These are phyloP conservation scores for Acanthosepion esculentum DNA, from an alignment of 2,888 invertebrate genomes.

Conservation along the genomic window DNA sequence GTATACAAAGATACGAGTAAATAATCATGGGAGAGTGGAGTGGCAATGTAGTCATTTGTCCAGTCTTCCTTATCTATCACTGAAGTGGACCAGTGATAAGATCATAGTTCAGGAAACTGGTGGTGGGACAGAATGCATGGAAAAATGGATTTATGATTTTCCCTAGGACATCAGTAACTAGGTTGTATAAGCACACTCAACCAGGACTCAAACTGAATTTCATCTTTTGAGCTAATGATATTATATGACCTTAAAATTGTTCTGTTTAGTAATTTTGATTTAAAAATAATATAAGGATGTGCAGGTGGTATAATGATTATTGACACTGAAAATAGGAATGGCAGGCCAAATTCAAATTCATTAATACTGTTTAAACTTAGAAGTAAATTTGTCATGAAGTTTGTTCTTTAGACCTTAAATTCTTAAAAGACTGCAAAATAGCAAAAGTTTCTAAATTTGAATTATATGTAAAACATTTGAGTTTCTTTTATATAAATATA, in stretches of 20 bases:
- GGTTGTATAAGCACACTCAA: neutral
- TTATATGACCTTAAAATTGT: neutral
- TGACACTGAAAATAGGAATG: too few relatives aligned
- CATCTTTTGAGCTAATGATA: neutral
- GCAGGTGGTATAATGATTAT: too few relatives aligned
- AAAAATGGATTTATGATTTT: neutral
- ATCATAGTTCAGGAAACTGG: neutral
- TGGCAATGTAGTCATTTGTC: neutral
- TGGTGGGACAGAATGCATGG: neutral
- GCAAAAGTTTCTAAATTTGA: neutral
- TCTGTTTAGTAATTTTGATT: neutral
- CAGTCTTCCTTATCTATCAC: neutral
- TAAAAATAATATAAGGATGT: neutral
- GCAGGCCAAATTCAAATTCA: too few relatives aligned
- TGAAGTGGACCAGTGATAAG: neutral
- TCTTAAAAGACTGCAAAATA: neutral
- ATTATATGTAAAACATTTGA: neutral
- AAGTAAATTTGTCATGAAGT: neutral
- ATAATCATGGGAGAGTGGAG: neutral
- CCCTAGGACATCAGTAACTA: too few relatives aligned
- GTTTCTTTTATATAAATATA: neutral
- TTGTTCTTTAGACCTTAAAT: neutral
- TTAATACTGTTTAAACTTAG: neutral
- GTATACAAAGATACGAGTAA: too few relatives aligned
- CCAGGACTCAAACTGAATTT: neutral